Evolutionary conservation across 2,888 invertebrate genomes (phyloP).

Genomic region (Xanthorhoe spadicearia): DNA sequence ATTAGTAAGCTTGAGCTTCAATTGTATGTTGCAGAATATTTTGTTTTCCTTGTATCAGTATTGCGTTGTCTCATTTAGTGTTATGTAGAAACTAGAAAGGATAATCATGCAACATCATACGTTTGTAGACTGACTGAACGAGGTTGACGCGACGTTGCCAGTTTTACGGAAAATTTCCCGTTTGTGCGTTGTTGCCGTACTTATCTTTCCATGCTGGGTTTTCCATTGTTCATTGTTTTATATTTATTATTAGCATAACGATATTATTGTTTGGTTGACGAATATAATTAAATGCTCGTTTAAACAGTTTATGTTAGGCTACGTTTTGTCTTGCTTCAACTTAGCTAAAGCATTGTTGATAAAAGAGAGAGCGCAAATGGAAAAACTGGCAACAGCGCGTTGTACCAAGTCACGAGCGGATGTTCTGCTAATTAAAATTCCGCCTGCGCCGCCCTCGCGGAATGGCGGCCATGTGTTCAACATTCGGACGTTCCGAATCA

Average conservation of each 20-base stretch:
- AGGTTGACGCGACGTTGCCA: conserved; percentile 81
- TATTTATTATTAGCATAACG: conserved; percentile 45
- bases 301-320: conserved; percentile 22
- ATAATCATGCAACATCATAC: conserved; percentile 81
- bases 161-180: conserved; percentile 74
- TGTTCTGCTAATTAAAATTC: conserved; percentile 86
- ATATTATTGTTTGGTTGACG: conserved; percentile 39
- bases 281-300: conserved; percentile 28
- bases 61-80: conserved; percentile 79
- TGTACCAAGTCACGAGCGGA: conserved; percentile 80
- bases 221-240: conserved; percentile 70
- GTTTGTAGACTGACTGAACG: conserved; percentile 69
- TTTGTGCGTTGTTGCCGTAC: conserved; percentile 75
- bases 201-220: conserved; percentile 63
- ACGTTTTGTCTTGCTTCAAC: conserved; percentile 50
- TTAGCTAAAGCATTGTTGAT: conserved; percentile 53
- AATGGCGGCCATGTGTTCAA: conserved; percentile 84
- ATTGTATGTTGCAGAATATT: conserved; percentile 71
- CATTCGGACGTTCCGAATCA: conserved; percentile 80
- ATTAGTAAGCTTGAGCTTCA: conserved; percentile 67
- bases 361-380: conserved; percentile 66
- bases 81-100: conserved; percentile 82
- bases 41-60: conserved; percentile 80
- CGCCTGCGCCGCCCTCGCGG: conserved; percentile 85
- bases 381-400: conserved; percentile 79